These are phyloP conservation scores for Gorsachius magnificus DNA, from an alignment of 2,797 vertebrate species.

Conservation along the genomic window DNA sequence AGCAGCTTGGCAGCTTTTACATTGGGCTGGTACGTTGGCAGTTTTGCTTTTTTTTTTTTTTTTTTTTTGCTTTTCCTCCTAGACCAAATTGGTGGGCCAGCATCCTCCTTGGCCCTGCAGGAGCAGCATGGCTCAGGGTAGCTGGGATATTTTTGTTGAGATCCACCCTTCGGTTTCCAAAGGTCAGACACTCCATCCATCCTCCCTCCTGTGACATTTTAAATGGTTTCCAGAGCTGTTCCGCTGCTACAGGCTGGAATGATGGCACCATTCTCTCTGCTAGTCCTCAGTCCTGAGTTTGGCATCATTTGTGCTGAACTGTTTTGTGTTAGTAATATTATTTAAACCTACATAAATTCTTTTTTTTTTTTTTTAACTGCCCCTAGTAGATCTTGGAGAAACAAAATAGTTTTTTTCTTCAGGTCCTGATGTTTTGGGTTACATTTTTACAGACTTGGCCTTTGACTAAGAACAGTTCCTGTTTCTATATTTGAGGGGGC, in stretches of 20 bases:
- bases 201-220: neutral
- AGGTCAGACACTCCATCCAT: slow-evolving; percentile 14
- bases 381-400: neutral
- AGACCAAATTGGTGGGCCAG: neutral
- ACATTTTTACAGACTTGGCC: neutral
- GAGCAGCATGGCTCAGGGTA: neutral
- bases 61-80: neutral
- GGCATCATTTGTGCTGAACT: neutral
- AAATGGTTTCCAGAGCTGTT: slow-evolving; percentile 30
- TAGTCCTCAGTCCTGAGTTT: neutral
- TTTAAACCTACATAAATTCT: neutral
- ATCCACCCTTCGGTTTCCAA: neutral
- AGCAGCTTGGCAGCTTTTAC: slow-evolving; percentile 13
- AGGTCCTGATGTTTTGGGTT: neutral
- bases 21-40: neutral
- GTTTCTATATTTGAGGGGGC: neutral
- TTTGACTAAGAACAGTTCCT: neutral
- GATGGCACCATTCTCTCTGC: neutral
- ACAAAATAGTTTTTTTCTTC: neutral
- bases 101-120: neutral
- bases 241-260: neutral
- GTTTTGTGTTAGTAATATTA: neutral
- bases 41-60: neutral
- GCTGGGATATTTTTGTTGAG: neutral
- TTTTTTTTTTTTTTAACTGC: neutral